Evolutionary conservation across 2,888 invertebrate genomes (phyloP).

Genomic region (Drosophila infuscata): DNA sequence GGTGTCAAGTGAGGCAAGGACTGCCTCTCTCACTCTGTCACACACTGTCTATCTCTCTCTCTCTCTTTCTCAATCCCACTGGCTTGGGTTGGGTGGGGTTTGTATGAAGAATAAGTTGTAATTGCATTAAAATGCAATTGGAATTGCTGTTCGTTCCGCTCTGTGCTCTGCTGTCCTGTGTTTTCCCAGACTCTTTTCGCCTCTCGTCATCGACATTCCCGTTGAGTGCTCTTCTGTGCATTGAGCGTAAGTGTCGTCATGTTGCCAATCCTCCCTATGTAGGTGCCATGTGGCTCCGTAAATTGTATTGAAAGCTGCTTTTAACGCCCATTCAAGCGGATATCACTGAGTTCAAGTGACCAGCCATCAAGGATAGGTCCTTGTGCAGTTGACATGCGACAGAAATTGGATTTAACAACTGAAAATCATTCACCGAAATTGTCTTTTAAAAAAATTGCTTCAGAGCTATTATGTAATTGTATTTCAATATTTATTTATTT

Average conservation of each 20-base stretch:
- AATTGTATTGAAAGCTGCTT: conserved; percentile 76
- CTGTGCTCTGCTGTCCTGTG: not conserved
- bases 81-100: not conserved
- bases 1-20: conserved; percentile 46
- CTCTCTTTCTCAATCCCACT: not conserved
- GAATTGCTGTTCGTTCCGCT: conserved; percentile 48
- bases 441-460: not conserved
- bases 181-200: conserved; percentile 30
- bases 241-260: conserved; percentile 46
- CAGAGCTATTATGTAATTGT: not conserved
- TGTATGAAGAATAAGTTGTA: conserved; percentile 64
- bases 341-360: conserved; percentile 27
- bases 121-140: conserved; percentile 85
- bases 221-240: conserved; percentile 58
- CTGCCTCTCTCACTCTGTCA: conserved; percentile 7
- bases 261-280: conserved; percentile 22
- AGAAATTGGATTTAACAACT: conserved; percentile 43
- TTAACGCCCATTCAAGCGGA: conserved; percentile 54
- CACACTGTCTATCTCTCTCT: not conserved
- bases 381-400: conserved; percentile 20
- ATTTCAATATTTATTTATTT: not conserved
- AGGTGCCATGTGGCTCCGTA: conserved; percentile 59
- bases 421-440: conserved; percentile 19
- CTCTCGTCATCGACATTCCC: conserved; percentile 43
- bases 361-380: conserved; percentile 29